These are phyloP conservation scores for Cossypha polioptera DNA, from an alignment of 2,797 vertebrate genomes.

Conservation along the genomic window DNA sequence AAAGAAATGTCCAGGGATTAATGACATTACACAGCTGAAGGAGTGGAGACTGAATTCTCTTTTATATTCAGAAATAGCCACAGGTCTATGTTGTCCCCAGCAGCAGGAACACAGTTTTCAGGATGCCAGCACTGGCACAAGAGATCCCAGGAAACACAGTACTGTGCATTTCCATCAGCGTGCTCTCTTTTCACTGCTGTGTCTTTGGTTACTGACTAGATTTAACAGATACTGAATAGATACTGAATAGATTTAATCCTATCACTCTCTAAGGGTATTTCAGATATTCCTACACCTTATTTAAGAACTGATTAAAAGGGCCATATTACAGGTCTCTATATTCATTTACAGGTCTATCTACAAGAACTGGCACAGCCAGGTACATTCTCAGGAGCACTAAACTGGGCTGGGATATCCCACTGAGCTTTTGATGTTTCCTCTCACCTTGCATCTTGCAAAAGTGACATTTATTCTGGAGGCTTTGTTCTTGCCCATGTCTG, in stretches of 20 bases:
- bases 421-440: not conserved
- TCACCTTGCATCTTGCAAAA: not conserved
- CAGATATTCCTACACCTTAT: not conserved
- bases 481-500: not conserved
- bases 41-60: not conserved
- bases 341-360: not conserved
- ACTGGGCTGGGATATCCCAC: not conserved
- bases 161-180: accelerated
- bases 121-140: not conserved
- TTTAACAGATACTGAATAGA: no score
- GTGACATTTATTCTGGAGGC: not conserved
- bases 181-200: not conserved
- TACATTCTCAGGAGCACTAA: not conserved
- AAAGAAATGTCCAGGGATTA: no score
- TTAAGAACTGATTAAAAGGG: not conserved
- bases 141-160: not conserved
- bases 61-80: not conserved
- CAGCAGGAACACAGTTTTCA: not conserved
- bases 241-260: not conserved
- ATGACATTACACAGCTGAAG: not conserved
- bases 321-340: not conserved
- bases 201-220: not conserved
- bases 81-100: not conserved
- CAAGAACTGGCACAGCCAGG: not conserved
- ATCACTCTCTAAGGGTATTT: not conserved